phyloP scores from a whole-genome alignment of 2,797 vertebrate genomes.

The Scolopax rusticola region DNA sequence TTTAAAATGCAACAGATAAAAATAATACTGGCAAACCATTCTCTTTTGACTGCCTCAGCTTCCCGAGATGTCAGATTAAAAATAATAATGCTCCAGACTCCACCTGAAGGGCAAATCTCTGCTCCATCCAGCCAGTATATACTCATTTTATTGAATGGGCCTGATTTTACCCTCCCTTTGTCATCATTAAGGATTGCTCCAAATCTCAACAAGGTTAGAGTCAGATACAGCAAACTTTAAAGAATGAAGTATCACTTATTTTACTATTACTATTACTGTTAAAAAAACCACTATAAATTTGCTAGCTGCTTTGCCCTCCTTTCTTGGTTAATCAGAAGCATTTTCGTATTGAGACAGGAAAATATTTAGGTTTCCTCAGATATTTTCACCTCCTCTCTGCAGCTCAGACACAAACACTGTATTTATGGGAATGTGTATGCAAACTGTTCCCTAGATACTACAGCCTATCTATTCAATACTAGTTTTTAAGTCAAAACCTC shows the following conservation, averaged over 20 bases:
- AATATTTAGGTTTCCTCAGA: not conserved
- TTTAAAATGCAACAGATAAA: not conserved
- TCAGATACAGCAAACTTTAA: not conserved
- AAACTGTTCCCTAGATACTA: not conserved
- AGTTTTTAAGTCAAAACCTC: not conserved
- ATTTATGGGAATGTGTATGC: not conserved
- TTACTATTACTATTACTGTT: not conserved
- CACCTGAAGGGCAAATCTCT: not conserved
- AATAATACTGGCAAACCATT: not conserved
- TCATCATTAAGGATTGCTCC: not conserved
- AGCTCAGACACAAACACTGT: not conserved
- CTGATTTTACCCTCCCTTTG: not conserved
- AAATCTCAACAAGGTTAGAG: not conserved
- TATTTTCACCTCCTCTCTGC: not conserved
- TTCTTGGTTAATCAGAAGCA: not conserved
- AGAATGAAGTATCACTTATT: not conserved
- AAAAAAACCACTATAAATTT: not conserved
- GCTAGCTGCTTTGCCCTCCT: not conserved
- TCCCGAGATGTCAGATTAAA: not conserved
- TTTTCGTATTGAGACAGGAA: not conserved
- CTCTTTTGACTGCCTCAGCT: not conserved
- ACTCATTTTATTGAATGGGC: not conserved
- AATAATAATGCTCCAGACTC: not conserved
- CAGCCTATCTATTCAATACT: not conserved
- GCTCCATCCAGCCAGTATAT: accelerated